phyloP scores from a whole-genome alignment of 2,888 invertebrate genomes.

The Drosophila aldrichi region DNA sequence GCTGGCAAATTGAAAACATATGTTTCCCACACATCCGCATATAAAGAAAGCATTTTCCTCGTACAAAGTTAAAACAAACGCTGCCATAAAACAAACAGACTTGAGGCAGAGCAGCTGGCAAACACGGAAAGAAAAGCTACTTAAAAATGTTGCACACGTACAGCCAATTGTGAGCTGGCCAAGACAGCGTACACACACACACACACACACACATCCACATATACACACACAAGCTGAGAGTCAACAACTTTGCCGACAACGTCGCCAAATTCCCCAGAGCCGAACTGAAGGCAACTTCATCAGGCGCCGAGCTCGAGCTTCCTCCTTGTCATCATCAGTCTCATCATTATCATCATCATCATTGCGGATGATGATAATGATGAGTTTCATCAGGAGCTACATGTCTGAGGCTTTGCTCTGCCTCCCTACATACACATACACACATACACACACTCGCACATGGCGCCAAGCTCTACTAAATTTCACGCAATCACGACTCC shows the following conservation, averaged over 20 bases:
- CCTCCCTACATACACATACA: constrained; percentile 30
- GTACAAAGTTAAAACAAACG: constrained; percentile 64
- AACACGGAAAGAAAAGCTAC: constrained; percentile 66
- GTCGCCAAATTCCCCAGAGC: constrained; percentile 66
- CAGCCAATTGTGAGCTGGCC: constrained; percentile 69
- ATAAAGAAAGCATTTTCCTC: constrained; percentile 26
- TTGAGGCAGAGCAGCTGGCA: constrained; percentile 42
- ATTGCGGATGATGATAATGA: constrained; percentile 45
- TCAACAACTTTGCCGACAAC: constrained; percentile 72
- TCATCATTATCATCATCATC: constrained; percentile 39
- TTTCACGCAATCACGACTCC: constrained; percentile 78
- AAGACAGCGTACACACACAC: constrained; percentile 35
- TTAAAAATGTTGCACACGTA: constrained; percentile 82
- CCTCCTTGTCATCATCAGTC: constrained; percentile 53
- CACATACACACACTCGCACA: constrained; percentile 13
- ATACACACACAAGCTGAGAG: constrained; percentile 26
- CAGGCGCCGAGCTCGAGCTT: constrained; percentile 63
- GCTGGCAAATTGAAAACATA: constrained; percentile 75
- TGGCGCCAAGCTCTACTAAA: constrained; percentile 65
- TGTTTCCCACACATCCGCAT: constrained; percentile 51
- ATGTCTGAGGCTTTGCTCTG: constrained; percentile 57
- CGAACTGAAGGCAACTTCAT: constrained; percentile 68
- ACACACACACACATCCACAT: constrained; percentile 21
- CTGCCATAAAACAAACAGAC: constrained; percentile 67
- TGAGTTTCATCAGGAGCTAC: constrained; percentile 66